Base-by-base conservation (phyloP, 1,140 invertebrate species). In the Drosophila punjabiensis region DNA sequence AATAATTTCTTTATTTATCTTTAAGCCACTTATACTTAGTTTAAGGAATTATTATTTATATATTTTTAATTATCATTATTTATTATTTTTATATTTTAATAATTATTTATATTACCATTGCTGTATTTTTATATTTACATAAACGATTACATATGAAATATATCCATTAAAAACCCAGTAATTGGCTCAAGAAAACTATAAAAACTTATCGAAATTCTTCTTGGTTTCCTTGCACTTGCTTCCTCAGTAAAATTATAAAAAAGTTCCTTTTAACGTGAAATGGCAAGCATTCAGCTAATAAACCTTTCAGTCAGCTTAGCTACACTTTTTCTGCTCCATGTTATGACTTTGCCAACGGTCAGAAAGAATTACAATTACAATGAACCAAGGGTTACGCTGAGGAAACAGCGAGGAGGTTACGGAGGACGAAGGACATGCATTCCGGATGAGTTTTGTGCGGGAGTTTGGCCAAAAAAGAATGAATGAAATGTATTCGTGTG, bases 241-340 rank as follows among this genome's bases (percentile, higher is more conserved):
- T 58, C 7, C 32, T 6, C 62, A 69, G 80, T 63, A 81, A 84
- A 84, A 84, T 78, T 78, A 69, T 47, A 53, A 39, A 75, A 66
- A 79, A 84, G 79, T 89, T 84, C 69, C 64, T 81, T 88, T 79
- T 81, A 88, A 78, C 65, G 73, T 88, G 80, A 77, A 81, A 81
- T 73, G 66, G 69, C 60, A 67, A 66, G 71, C 73, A 64, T 64
- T 35, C 65, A 55, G 59, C 43, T 18, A 56, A 56, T 39, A 56
- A 56, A 39, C 55, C 8, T 39, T 56, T 20, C 55, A 33, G 35
- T 41, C 16, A 75, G 59, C 30, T 45, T 14, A 63, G 74, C 62
- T 30, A 7, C 37, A 24, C 20, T 75, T 64, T 48, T 56, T 35
- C 45, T 37, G 18, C 39, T 32, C 64, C 67, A 50, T 60, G 63